Evolutionary conservation across 2,888 invertebrate genomes (phyloP).

Genomic region (Dasysyrphus albostriatus): DNA sequence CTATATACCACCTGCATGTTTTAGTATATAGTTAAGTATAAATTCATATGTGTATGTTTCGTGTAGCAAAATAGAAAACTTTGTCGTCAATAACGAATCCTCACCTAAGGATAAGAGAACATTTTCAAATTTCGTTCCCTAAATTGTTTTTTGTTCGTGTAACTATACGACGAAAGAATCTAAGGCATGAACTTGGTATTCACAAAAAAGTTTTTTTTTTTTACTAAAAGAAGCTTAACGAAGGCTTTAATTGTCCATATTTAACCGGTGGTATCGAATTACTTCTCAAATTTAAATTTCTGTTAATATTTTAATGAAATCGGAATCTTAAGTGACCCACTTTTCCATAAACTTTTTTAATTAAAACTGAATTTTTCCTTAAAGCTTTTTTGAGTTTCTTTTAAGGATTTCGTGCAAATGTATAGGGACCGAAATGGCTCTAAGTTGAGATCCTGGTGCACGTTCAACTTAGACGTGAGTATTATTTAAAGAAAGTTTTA

Average conservation of each 20-base stretch:
- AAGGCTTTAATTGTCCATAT: too few relatives aligned
- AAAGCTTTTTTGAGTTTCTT: too few relatives aligned
- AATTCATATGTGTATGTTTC: slow-evolving; percentile 6
- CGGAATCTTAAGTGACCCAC: too few relatives aligned
- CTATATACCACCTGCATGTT: slow-evolving; percentile 8
- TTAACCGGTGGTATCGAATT: too few relatives aligned
- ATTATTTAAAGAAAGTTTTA: slow-evolving; percentile 41
- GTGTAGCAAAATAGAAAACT: slow-evolving; percentile 45
- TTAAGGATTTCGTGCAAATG: too few relatives aligned
- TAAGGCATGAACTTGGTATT: not conserved
- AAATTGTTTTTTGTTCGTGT: slow-evolving; percentile 12
- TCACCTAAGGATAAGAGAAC: slow-evolving; percentile 61
- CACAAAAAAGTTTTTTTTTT: not conserved
- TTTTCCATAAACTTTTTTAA: too few relatives aligned
- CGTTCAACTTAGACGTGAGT: not conserved
- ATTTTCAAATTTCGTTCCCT: slow-evolving; percentile 30
- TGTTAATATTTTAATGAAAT: too few relatives aligned
- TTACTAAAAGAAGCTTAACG: too few relatives aligned
- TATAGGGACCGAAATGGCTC: too few relatives aligned
- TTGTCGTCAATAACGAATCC: slow-evolving; percentile 67
- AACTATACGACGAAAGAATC: not conserved
- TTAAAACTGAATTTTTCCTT: too few relatives aligned
- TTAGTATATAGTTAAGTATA: not conserved
- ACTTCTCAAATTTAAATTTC: too few relatives aligned
- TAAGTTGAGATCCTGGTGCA: too few relatives aligned